These are phyloP conservation scores for Mythimna ferrago DNA, from an alignment of 2,888 invertebrate species.

Conservation along the genomic window DNA sequence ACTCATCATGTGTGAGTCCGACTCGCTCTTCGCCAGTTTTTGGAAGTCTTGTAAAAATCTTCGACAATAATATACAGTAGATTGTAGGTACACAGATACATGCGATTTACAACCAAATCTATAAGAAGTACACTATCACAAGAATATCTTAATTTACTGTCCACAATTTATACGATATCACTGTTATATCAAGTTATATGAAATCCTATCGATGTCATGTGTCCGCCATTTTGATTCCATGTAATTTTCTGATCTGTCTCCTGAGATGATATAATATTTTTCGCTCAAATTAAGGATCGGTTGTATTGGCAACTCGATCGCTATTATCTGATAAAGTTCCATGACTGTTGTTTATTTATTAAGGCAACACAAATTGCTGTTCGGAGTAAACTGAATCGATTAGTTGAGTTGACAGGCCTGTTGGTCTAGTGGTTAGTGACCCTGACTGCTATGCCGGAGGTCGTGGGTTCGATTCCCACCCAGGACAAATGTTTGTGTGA, in stretches of 20 bases:
- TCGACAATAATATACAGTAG: neutral
- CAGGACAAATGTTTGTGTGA: too few species aligned
- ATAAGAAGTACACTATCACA: slow-evolving; percentile 5
- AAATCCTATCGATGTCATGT: slow-evolving; percentile 16
- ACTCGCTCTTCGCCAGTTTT: too few species aligned
- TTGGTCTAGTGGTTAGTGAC: too few species aligned
- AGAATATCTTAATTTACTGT: slow-evolving; percentile 17
- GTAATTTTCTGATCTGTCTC: slow-evolving; percentile 34
- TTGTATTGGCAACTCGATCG: slow-evolving; percentile 51
- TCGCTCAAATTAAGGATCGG: slow-evolving; percentile 23
- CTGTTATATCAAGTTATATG: slow-evolving; percentile 12
- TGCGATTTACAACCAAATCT: neutral
- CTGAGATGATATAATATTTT: slow-evolving; percentile 36
- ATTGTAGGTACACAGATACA: slow-evolving; percentile 14
- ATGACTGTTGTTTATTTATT: slow-evolving; percentile 50
- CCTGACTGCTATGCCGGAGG: too few species aligned
- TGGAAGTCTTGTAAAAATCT: neutral
- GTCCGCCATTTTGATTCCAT: slow-evolving; percentile 26
- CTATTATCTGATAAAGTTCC: slow-evolving; percentile 52
- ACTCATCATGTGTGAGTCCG: too few species aligned
- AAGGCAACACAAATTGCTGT: slow-evolving; percentile 47
- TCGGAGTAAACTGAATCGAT: slow-evolving; percentile 34
- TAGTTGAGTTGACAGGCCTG: too few species aligned
- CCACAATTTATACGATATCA: slow-evolving; percentile 19
- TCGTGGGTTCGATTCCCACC: too few species aligned